Conservation (phyloP, 2,797 vertebrate genomes). For the Bothrops alternatus region DNA sequence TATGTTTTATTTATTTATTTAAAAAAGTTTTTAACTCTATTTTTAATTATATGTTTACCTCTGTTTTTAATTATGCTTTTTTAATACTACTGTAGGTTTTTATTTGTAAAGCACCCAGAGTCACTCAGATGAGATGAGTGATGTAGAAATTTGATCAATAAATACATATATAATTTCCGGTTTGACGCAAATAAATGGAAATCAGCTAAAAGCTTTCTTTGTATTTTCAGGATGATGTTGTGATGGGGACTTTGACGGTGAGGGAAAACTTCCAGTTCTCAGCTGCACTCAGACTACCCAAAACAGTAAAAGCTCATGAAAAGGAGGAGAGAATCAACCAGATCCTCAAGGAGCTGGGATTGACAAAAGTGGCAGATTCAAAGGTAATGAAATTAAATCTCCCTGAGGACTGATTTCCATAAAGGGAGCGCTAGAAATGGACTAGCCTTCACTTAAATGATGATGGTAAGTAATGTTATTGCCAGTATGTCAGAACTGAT, state of each 20-base stretch:
- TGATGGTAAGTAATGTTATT: no score
- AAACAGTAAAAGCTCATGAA: slow-evolving; percentile 75
- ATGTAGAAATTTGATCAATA: neutral
- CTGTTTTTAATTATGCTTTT: no score
- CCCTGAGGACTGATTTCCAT: neutral
- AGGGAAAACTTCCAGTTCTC: slow-evolving; percentile 95
- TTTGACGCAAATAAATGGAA: neutral
- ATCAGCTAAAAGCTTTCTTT: neutral
- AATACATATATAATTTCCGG: neutral
- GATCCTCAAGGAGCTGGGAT: slow-evolving; percentile 86
- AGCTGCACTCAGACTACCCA: slow-evolving; percentile 87
- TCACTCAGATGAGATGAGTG: neutral
- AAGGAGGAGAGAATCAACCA: slow-evolving; percentile 82
- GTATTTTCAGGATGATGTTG: slow-evolving; percentile 84
- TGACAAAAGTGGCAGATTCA: slow-evolving; percentile 88
- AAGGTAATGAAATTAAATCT: slow-evolving; percentile 74
- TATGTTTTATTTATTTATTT: no score
- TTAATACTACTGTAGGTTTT: no score
- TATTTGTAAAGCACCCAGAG: no score
- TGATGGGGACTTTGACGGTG: slow-evolving; percentile 94
- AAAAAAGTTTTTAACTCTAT: no score
- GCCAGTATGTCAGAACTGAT: neutral
- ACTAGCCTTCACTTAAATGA: neutral
- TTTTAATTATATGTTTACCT: no score
- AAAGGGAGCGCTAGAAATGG: neutral